Base-by-base conservation (phyloP, 2,888 invertebrate genomes). In the Empis livida region DNA sequence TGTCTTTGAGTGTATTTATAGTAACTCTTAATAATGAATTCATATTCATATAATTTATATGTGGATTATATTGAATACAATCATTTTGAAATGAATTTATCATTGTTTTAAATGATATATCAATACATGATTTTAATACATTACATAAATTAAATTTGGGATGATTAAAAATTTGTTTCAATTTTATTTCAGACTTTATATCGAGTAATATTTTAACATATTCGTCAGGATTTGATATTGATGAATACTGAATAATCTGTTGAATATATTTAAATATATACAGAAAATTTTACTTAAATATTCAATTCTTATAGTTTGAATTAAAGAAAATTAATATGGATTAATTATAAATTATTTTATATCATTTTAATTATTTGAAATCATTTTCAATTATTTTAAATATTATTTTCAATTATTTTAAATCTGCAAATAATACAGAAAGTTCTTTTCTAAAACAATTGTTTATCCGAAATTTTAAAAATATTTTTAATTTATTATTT, bases 51-150 rank as follows among this genome's bases (percentile, higher is more conserved):
- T 70, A 69, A 57, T 65, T 65, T 48, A 69, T 64, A 55, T 69
- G 69, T 13, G 68, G 65, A 53, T 67, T 65, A 58, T 63, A 63
- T 53, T 66, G 66, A 31, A 67, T 61, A 58, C 69, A 70, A 53
- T 64, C 62, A 52, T 63, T 62, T 54, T 63, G 62, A 53, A 70
- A 70, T 50, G 56, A 70, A 54, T 63, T 67, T 31, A 74, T 53
- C 59, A 75, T 78, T 32, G 61, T 62, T 47, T 73, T 70, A 49
- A 75, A 70, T 1, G 75, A 63, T 10, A 73, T 65, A 58, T 70
- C 70, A 49, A 78, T 73, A 51, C 74, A 72, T 5, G 73, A 68
- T 27, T 64, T 61, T 9, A 78, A 59, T 38, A 77, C 66, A 60
- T 72, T 72, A 46, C 72, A 57, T 51, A 59, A 71, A 56, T 74